phyloP scores from a whole-genome alignment of 2,888 invertebrate genomes.

The Platycheirus albimanus region DNA sequence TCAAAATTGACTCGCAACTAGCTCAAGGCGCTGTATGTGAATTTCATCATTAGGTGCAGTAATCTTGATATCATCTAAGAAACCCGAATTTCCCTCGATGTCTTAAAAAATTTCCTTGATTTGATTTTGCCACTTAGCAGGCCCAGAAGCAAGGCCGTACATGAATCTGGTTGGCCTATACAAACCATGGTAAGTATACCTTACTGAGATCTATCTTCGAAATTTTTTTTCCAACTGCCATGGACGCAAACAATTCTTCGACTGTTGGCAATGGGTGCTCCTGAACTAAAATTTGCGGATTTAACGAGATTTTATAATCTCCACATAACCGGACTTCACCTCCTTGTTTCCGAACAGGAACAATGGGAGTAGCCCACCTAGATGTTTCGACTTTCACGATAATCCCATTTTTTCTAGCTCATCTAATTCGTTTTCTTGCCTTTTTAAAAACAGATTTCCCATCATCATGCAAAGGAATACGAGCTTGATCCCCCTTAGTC shows the following conservation, averaged over 20 bases:
- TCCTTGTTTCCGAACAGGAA: no score
- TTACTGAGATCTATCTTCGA: no score
- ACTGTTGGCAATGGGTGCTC: conserved; percentile 76
- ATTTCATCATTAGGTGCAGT: no score
- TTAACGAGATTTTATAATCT: conserved; percentile 73
- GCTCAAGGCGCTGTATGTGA: conserved; percentile 74
- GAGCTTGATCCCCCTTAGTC: conserved; percentile 53
- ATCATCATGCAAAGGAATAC: conserved; percentile 63
- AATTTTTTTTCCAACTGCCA: no score
- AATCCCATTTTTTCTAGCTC: conserved; percentile 61
- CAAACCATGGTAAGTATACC: conserved; percentile 79
- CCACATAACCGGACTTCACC: conserved; percentile 68
- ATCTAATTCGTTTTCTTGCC: conserved; percentile 68
- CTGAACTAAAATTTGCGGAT: conserved; percentile 70
- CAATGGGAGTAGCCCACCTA: no score
- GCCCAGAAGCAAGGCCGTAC: conserved; percentile 75
- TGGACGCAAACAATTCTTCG: no score
- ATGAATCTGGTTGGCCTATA: conserved; percentile 76
- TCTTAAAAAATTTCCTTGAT: conserved; percentile 75
- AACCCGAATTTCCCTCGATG: conserved; percentile 74
- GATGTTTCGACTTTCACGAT: conserved; percentile 75
- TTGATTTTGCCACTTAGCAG: conserved; percentile 76
- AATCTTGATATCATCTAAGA: no score
- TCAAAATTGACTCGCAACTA: conserved; percentile 74
- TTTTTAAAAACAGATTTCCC: conserved; percentile 68